Conservation (phyloP, 1,140 invertebrate species). For the Aphelenchoides avenae region DNA sequence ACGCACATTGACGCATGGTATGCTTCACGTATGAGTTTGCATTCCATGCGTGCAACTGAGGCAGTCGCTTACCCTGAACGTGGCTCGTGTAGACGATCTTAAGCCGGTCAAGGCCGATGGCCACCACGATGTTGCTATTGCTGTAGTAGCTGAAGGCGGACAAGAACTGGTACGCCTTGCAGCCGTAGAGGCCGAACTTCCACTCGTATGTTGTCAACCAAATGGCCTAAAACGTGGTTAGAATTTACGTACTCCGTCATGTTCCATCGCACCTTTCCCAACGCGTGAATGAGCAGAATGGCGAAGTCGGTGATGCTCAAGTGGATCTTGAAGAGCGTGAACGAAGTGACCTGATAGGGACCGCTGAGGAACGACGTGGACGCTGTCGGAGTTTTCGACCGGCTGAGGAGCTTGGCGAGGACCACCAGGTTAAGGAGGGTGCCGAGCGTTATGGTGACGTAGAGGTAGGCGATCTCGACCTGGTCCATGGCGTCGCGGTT, state of each 20-base stretch:
- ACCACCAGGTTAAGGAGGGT: conserved; percentile 38
- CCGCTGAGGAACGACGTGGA: conserved; percentile 38
- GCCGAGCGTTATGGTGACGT: conserved; percentile 35
- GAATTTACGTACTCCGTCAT: background rate
- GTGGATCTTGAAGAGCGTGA: conserved; percentile 50
- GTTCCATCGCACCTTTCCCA: conserved; percentile 39
- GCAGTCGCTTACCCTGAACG: conserved; percentile 36
- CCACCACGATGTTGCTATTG: conserved; percentile 52
- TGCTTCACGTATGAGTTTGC: conserved; percentile 1
- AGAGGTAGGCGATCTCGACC: conserved; percentile 35
- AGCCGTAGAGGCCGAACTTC: conserved; percentile 44
- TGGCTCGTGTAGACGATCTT: conserved; percentile 49
- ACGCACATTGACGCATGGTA: no score
- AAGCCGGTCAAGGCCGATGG: conserved; percentile 49
- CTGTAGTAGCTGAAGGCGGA: conserved; percentile 54
- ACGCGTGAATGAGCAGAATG: conserved; percentile 49
- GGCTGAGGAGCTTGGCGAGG: conserved; percentile 26
- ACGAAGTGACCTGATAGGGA: conserved; percentile 45
- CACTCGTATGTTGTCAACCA: conserved; percentile 49
- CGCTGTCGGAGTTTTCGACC: conserved; percentile 43
- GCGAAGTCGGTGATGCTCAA: conserved; percentile 48
- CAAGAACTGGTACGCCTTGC: conserved; percentile 50
- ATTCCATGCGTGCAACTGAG: background rate
- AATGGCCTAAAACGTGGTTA: conserved; percentile 30
- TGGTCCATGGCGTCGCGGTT: conserved; percentile 24